Conservation (phyloP, 2,888 invertebrate species). For the Seladonia tumulorum region DNA sequence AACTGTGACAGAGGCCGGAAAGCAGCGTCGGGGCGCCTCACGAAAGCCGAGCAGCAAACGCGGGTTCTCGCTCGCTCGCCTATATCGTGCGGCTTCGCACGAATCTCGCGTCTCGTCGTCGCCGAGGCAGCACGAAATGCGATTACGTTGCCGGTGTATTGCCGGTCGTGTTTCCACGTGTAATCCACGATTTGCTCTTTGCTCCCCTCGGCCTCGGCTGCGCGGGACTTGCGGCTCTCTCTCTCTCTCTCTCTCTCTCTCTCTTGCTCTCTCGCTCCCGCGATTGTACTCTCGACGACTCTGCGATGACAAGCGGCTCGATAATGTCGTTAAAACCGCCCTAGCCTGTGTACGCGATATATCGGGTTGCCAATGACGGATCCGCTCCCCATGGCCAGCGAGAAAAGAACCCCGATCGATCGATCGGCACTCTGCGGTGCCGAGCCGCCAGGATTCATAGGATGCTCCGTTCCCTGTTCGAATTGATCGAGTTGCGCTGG, state of each 20-base stretch:
- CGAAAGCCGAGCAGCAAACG: constrained; percentile 37
- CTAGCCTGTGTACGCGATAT: background rate
- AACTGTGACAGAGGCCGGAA: constrained; percentile 46
- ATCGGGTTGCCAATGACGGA: background rate
- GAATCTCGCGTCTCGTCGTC: constrained; percentile 20
- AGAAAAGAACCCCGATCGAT: background rate
- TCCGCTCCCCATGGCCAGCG: background rate
- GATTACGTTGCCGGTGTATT: constrained; percentile 29
- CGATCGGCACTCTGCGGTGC: background rate
- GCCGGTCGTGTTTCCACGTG: constrained; percentile 23
- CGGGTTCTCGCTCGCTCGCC: background rate
- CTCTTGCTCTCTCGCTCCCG: background rate
- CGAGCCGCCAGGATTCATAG: background rate
- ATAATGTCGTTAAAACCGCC: constrained; percentile 15
- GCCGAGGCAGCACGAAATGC: constrained; percentile 26
- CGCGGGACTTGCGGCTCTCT: background rate
- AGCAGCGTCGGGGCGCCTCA: constrained; percentile 55
- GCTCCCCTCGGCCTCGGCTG: background rate
- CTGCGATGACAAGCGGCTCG: constrained; percentile 11
- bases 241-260: background rate
- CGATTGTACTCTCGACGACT: background rate
- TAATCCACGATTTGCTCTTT: constrained; percentile 32
- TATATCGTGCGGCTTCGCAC: constrained; percentile 37
- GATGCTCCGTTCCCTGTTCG: background rate
- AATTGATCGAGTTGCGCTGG: background rate